These are phyloP conservation scores for Gonioctena quinquepunctata DNA, from an alignment of 1,140 invertebrate genomes.

Conservation along the genomic window DNA sequence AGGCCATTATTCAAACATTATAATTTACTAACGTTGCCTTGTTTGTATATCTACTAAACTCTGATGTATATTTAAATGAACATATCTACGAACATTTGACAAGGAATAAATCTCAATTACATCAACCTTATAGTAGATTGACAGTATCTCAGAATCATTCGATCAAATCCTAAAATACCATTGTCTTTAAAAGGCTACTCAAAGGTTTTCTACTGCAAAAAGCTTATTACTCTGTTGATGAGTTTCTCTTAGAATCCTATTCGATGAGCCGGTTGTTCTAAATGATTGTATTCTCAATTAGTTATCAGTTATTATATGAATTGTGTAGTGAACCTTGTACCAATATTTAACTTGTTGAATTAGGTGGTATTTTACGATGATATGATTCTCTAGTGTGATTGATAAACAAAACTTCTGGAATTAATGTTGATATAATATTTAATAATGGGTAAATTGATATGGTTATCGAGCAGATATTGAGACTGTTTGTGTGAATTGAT, in stretches of 20 bases:
- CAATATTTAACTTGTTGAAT: not conserved
- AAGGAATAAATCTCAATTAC: not conserved
- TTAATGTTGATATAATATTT: too few relatives aligned
- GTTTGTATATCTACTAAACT: too few relatives aligned
- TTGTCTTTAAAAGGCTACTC: not conserved
- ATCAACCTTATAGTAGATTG: not conserved
- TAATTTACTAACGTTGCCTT: too few relatives aligned
- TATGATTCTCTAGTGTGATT: too few relatives aligned
- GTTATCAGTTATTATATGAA: not conserved
- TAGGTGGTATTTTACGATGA: not conserved
- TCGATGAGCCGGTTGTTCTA: not conserved
- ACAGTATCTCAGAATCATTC: not conserved
- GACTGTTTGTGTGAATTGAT: too few relatives aligned
- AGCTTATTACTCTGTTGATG: not conserved
- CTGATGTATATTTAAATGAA: not conserved
- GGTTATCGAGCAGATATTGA: too few relatives aligned
- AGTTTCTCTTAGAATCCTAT: not conserved
- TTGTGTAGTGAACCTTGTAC: not conserved
- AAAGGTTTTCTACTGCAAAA: not conserved
- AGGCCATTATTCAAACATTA: too few relatives aligned
- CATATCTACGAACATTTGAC: not conserved
- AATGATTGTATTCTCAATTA: not conserved
- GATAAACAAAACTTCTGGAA: too few relatives aligned
- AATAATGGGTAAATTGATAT: too few relatives aligned
- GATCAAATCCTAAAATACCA: not conserved